Percentiles rank a stretch among this genome's conserved stretches.
phyloP scores from a whole-genome alignment of 2,113 vertebrate genomes.

The Psittacula cyanocephala region DNA sequence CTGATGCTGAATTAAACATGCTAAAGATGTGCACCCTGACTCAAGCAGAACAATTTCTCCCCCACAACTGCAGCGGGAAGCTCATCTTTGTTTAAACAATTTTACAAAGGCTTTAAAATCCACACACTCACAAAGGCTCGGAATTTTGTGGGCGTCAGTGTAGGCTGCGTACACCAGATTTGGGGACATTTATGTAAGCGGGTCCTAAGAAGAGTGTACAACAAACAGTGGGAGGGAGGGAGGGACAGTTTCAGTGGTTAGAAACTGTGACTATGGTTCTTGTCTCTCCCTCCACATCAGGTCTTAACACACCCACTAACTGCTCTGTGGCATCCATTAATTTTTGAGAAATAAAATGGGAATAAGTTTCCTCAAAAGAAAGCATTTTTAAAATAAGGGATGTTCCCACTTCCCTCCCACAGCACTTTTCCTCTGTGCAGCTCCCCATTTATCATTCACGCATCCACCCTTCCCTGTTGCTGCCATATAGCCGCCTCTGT shows the following conservation, averaged over 20 bases:
- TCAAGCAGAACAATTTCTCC: neutral
- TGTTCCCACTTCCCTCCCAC: neutral
- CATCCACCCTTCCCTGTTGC: neutral
- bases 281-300: neutral
- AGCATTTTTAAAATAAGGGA: neutral
- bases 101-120: constrained; percentile 9
- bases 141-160: neutral
- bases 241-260: neutral
- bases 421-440: neutral
- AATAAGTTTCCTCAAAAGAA: neutral
- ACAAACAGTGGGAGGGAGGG: fast-evolving
- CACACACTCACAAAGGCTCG: neutral
- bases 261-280: neutral
- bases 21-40: neutral
- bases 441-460: neutral
- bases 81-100: constrained; percentile 10
- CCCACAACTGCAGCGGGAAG: neutral
- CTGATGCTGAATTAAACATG: constrained; percentile 20
- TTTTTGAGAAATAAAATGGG: neutral
- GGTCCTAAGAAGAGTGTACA: neutral
- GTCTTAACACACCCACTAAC: neutral
- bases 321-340: neutral
- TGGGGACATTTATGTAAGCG: neutral
- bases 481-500: neutral
- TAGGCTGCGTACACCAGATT: neutral